Percentiles rank a stretch among this genome's conserved stretches.
Evolutionary conservation across 2,797 vertebrate species (phyloP).

Genomic region (Anguilla anguilla): DNA sequence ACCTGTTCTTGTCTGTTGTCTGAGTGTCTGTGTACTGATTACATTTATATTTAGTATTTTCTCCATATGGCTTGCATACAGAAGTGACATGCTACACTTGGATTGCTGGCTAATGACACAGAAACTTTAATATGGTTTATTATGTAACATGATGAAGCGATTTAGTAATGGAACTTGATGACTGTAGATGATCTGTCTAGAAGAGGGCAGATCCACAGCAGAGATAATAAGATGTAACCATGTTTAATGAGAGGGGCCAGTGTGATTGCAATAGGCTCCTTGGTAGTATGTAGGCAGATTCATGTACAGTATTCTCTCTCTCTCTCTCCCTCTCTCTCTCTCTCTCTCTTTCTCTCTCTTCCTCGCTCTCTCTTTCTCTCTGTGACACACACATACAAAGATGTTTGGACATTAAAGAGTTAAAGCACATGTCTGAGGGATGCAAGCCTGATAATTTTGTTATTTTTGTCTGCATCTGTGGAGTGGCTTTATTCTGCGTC

Average conservation of each 20-base stretch:
- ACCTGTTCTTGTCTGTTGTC: background rate
- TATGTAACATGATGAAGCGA: constrained; percentile 38
- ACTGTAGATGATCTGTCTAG: constrained; percentile 32
- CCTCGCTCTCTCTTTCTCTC: background rate
- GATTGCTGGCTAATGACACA: constrained; percentile 19
- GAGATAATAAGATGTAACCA: constrained; percentile 34
- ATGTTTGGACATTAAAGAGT: background rate
- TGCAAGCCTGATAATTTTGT: background rate
- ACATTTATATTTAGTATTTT: background rate
- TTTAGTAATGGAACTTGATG: constrained; percentile 38
- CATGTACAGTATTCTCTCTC: background rate
- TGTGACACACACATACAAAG: background rate
- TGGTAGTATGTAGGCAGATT: background rate
- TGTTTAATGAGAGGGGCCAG: constrained; percentile 34
- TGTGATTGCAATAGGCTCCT: background rate
- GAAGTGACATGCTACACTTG: constrained; percentile 6
- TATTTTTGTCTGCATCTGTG: background rate
- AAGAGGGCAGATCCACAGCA: constrained; percentile 36
- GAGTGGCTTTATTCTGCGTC: background rate
- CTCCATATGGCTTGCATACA: background rate
- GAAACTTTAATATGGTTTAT: constrained; percentile 36
- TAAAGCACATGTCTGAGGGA: background rate
- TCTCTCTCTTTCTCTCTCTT: background rate
- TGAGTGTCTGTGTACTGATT: background rate
- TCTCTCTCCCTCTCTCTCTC: background rate